These are phyloP conservation scores for Xylocampa areola DNA, from an alignment of 2,888 invertebrate species.

Conservation along the genomic window DNA sequence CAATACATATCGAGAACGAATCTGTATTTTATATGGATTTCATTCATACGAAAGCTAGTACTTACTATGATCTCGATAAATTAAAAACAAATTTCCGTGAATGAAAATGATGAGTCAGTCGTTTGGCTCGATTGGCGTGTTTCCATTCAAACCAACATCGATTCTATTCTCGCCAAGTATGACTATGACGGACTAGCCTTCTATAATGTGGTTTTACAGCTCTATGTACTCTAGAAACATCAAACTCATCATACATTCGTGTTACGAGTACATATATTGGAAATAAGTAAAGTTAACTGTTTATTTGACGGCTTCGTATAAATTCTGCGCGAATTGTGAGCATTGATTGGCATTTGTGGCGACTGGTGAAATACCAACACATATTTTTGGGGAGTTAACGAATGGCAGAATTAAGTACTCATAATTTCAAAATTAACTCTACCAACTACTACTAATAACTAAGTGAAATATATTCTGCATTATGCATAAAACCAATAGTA, in stretches of 20 bases:
- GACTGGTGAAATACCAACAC: too few species aligned
- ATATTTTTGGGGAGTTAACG: too few species aligned
- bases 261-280: too few species aligned
- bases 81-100: slow-evolving; percentile 70
- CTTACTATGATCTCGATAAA: slow-evolving; percentile 49
- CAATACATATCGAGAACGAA: slow-evolving; percentile 46
- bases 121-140: slow-evolving; percentile 74
- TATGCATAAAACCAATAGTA: slow-evolving; percentile 28
- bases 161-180: slow-evolving; percentile 64
- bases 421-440: too few species aligned
- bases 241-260: slow-evolving; percentile 4
- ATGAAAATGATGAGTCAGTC: slow-evolving; percentile 81
- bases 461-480: not conserved
- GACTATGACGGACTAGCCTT: slow-evolving; percentile 60
- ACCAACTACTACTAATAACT: too few species aligned
- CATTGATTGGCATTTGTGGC: not conserved
- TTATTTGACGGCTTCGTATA: slow-evolving; percentile 12
- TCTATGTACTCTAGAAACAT: slow-evolving; percentile 13
- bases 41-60: slow-evolving; percentile 41
- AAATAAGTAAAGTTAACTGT: slow-evolving; percentile 9
- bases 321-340: slow-evolving; percentile 4
- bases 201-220: slow-evolving; percentile 49
- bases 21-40: slow-evolving; percentile 24
- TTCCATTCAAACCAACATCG: slow-evolving; percentile 71
- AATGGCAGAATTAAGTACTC: too few species aligned